Evolutionary conservation across 2,113 vertebrate species (phyloP), one percentile per base, ranked within the genome.

Genomic region (Hydropotes inermis): DNA sequence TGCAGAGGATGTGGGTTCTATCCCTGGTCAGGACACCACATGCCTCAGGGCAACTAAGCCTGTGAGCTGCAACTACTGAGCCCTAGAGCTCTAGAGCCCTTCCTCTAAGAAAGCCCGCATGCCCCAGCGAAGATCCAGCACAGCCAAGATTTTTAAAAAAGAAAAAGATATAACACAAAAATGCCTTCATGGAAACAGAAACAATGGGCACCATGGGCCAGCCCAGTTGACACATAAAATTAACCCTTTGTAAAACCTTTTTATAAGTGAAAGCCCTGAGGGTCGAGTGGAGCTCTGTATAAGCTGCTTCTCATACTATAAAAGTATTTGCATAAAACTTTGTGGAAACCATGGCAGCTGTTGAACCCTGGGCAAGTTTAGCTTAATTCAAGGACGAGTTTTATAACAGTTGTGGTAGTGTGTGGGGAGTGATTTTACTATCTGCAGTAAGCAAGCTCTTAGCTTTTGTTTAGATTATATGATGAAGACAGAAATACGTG

Each of bases 111-210:
- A 70, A 70, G n/a, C 67, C n/a, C 10, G 0, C 0, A 0, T 1
- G 36, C n/a, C n/a, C 9, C n/a, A 70, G 1, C 39, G 67, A 70
- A 39, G 67, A 12, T 39, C n/a, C n/a, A 39, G 19, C 19, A 23
- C 19, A 70, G 67, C 67, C n/a, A 70, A 70, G 19, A 23, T 70
- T 70, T 70, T 1, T 12, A 70, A 39, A 39, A 70, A 70, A 70
- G 67, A 70, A 70, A 39, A 36, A 23, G 5, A 39, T 12, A 23
- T 12, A 70, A 39, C n/a, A 39, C 67, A 43, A 86, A 85, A 85
- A 43, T 28, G 52, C n/a, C 76, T 76, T 82, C 76, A 55, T 36
- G 52, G 92, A 92, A 79, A 70, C 43, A 58, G 92, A 92, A 79
- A 87, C 50, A 50, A 36, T 36, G 30, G 76, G 76, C 50, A 78